phyloP scores from a whole-genome alignment of 1,140 invertebrate genomes.

The Lepidurus couesii region DNA sequence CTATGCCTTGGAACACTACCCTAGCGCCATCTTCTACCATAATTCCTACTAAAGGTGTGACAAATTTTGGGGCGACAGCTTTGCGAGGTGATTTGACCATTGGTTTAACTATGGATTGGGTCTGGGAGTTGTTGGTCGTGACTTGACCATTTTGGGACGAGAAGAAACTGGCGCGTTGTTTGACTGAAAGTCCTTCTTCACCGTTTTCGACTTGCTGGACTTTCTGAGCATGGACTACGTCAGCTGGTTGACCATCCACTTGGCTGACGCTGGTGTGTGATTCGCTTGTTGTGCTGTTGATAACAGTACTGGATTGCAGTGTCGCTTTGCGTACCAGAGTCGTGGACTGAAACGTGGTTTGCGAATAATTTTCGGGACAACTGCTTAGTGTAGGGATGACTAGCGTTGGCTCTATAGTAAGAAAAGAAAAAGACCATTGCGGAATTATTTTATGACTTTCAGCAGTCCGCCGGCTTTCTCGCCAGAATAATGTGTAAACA shows the following conservation, averaged over 20 bases:
- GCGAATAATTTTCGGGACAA: neutral
- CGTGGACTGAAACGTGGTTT: constrained; percentile 23
- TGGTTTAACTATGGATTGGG: constrained; percentile 32
- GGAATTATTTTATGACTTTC: no score
- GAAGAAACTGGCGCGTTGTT: constrained; percentile 34
- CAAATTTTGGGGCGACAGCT: constrained; percentile 58
- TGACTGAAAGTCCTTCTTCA: constrained; percentile 28
- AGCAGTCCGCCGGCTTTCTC: no score
- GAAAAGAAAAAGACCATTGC: neutral
- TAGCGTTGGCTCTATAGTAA: neutral
- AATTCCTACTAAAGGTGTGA: constrained; percentile 61
- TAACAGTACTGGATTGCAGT: constrained; percentile 29
- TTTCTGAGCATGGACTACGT: constrained; percentile 39
- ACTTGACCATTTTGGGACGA: constrained; percentile 23
- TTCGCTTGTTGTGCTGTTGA: constrained; percentile 25
- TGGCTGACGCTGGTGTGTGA: constrained; percentile 40
- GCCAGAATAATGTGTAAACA: neutral
- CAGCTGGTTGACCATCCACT: constrained; percentile 40
- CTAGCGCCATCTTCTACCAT: constrained; percentile 68
- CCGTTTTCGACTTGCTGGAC: constrained; percentile 43
- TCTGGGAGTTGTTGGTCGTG: constrained; percentile 32
- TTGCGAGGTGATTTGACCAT: constrained; percentile 51
- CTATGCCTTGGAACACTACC: constrained; percentile 63
- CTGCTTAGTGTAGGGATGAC: neutral
- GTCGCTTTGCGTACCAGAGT: constrained; percentile 10